phyloP scores from a whole-genome alignment of 2,888 invertebrate species.

The Drosophila atroscutellata region DNA sequence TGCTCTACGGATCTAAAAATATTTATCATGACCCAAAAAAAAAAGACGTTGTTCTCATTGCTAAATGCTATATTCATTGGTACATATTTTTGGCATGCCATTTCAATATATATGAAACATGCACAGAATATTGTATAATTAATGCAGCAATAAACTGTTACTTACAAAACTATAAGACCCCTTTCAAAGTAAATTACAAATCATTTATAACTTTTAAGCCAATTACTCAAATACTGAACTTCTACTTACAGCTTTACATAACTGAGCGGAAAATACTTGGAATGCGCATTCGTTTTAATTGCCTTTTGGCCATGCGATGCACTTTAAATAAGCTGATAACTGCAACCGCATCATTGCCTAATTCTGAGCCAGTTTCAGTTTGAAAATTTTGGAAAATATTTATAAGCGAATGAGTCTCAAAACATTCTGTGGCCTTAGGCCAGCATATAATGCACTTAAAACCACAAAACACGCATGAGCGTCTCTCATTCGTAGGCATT shows the following conservation, averaged over 20 bases:
- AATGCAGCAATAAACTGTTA: neutral
- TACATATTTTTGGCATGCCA: neutral
- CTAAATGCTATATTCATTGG: neutral
- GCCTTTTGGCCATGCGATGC: neutral
- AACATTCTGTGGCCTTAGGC: conserved; percentile 46
- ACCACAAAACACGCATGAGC: conserved; percentile 48
- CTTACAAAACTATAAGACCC: neutral
- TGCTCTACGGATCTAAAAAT: neutral
- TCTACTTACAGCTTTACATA: neutral
- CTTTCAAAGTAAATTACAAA: neutral
- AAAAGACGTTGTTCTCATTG: neutral
- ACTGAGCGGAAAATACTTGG: neutral
- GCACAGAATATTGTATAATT: neutral
- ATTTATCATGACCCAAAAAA: neutral
- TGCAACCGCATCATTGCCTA: conserved; percentile 24
- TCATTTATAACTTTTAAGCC: neutral
- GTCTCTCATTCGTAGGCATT: conserved; percentile 13
- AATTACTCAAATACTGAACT: neutral
- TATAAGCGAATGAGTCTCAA: conserved; percentile 27
- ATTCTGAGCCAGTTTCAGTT: conserved; percentile 26
- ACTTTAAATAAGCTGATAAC: conserved; percentile 18
- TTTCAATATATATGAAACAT: neutral
- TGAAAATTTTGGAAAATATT: conserved; percentile 5
- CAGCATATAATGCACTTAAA: conserved; percentile 44
- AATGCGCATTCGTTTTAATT: neutral